Percentiles rank a stretch among this genome's conserved stretches.
These are phyloP conservation scores for Brenthis daphne DNA, from an alignment of 2,888 invertebrate species.

Conservation along the genomic window DNA sequence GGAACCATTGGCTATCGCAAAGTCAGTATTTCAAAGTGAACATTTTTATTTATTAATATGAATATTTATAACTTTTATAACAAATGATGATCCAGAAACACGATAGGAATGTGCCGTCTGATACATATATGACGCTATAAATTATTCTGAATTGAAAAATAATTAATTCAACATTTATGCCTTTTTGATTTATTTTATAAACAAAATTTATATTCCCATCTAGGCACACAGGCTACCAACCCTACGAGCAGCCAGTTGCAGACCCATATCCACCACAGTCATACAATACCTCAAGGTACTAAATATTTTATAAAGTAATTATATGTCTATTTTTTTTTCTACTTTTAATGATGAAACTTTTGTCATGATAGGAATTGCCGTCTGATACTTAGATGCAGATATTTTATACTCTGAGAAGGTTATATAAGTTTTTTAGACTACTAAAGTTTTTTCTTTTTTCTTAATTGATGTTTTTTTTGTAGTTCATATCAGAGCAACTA, in stretches of 20 bases:
- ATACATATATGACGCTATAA: slow-evolving; percentile 74
- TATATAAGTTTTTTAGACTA: slow-evolving; percentile 6
- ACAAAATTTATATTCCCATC: slow-evolving; percentile 14
- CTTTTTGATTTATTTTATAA: slow-evolving; percentile 4
- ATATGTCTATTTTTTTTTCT: background rate
- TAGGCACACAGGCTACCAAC: slow-evolving; percentile 74
- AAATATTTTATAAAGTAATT: background rate
- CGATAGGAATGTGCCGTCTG: slow-evolving; percentile 82
- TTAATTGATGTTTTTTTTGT: slow-evolving; percentile 28
- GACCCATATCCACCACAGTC: slow-evolving; percentile 68
- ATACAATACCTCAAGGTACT: slow-evolving; percentile 65
- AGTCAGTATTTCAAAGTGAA: no score
- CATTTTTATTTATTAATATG: no score
- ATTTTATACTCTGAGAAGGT: slow-evolving; percentile 57
- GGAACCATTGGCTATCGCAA: no score
- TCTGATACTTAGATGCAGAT: slow-evolving; percentile 76
- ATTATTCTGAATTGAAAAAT: slow-evolving; percentile 52
- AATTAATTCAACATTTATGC: background rate
- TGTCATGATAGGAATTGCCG: slow-evolving; percentile 75
- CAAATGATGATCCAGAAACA: slow-evolving; percentile 71
- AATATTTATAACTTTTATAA: no score
- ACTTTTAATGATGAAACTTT: slow-evolving; percentile 43
- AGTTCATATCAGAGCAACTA: slow-evolving; percentile 72
- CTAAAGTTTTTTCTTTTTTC: background rate
- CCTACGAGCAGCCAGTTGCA: slow-evolving; percentile 65